Conservation (phyloP, 2,888 invertebrate genomes). For the Eupithecia vulgata region DNA sequence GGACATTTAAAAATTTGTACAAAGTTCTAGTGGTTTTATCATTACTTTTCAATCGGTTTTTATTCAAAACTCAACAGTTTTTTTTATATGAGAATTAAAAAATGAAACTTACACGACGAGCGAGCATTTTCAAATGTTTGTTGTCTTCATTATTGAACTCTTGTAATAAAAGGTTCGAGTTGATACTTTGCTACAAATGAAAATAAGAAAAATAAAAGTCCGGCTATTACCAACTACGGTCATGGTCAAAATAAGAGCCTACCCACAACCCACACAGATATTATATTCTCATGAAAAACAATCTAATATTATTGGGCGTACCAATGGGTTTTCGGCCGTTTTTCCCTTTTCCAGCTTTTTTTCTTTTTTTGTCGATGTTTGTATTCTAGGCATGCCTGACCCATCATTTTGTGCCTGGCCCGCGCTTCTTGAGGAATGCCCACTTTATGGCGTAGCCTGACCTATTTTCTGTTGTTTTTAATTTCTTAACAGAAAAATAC, state of each 20-base stretch:
- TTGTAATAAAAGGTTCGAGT: neutral
- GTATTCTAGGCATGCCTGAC: slow-evolving; percentile 46
- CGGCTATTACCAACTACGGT: neutral
- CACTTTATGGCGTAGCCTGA: slow-evolving; percentile 44
- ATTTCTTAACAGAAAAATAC: slow-evolving; percentile 10
- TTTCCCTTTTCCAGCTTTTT: slow-evolving; percentile 34
- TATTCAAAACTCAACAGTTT: neutral
- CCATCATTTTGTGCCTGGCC: slow-evolving; percentile 43
- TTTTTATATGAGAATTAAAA: neutral
- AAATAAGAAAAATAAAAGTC: neutral
- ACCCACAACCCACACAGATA: slow-evolving; percentile 4
- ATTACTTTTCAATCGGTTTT: neutral
- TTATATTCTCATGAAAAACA: slow-evolving; percentile 33
- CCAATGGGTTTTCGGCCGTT: slow-evolving; percentile 29
- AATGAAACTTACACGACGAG: neutral
- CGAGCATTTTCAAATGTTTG: neutral
- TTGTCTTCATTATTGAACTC: neutral
- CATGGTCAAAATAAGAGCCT: neutral
- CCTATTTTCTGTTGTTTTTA: slow-evolving; percentile 40
- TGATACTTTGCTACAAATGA: neutral
- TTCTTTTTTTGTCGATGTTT: slow-evolving; percentile 35
- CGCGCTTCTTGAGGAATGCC: slow-evolving; percentile 43
- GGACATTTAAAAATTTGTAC: too few species aligned
- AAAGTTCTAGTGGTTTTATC: too few species aligned
- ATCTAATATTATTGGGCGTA: slow-evolving; percentile 32